phyloP scores from a whole-genome alignment of 2,888 invertebrate species.

The Nephrotoma guestfalica region DNA sequence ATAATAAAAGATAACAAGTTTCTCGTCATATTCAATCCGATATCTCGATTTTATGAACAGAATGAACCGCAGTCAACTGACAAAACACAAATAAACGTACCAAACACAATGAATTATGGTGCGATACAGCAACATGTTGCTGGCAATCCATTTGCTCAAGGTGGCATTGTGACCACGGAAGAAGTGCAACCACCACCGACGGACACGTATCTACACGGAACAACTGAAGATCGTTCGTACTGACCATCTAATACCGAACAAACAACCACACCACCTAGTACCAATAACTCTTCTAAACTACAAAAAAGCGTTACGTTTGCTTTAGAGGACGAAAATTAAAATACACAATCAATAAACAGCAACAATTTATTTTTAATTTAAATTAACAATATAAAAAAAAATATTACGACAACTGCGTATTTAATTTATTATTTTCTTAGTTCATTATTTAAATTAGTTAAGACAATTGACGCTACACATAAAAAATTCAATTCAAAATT shows the following conservation, averaged over 20 bases:
- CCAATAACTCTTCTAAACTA: not conserved
- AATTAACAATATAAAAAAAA: not conserved
- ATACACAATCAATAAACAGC: not conserved
- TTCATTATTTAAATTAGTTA: not conserved
- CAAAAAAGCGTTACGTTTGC: slow-evolving; percentile 4
- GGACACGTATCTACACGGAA: slow-evolving; percentile 40
- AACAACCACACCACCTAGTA: not conserved
- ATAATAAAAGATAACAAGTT: not conserved
- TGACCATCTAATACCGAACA: not conserved
- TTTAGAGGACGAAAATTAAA: not conserved
- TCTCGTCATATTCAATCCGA: not conserved
- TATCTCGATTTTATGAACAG: slow-evolving; percentile 8
- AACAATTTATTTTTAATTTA: not conserved
- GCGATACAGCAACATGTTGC: slow-evolving; percentile 40
- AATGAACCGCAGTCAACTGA: slow-evolving; percentile 18
- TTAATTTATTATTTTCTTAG: not conserved
- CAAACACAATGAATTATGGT: slow-evolving; percentile 39
- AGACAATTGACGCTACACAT: not conserved
- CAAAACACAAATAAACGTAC: slow-evolving; percentile 28
- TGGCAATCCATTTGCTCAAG: slow-evolving; percentile 36
- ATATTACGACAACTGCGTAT: not conserved
- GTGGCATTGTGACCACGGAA: slow-evolving; percentile 37
- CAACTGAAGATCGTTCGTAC: slow-evolving; percentile 29
- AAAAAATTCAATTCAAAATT: not conserved
- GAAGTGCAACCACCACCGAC: slow-evolving; percentile 50